A percentile compares a stretch with the other conserved stretches of the same genome.
phyloP scores from a whole-genome alignment of 2,888 invertebrate genomes.

The Yponomeuta sedellus region DNA sequence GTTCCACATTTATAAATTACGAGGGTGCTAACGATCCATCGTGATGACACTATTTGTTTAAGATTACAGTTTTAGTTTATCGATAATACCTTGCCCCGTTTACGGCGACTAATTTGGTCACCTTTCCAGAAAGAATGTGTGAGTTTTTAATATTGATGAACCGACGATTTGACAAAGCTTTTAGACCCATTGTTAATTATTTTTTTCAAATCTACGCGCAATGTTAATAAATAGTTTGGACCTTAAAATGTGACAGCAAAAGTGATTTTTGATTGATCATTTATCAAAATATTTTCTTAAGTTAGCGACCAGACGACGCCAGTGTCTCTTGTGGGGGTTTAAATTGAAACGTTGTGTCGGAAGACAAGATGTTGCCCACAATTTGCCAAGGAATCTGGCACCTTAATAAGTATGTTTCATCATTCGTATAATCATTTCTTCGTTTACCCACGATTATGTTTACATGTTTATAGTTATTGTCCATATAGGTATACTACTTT shows the following conservation, averaged over 20 bases:
- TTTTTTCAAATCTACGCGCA: conserved; percentile 9
- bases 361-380: background rate
- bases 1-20: background rate
- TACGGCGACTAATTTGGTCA: too few species aligned
- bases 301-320: conserved; percentile 26
- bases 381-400: background rate
- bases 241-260: conserved; percentile 21
- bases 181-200: background rate
- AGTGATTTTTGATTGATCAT: conserved; percentile 50
- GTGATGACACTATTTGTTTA: background rate
- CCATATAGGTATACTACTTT: too few species aligned
- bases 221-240: conserved; percentile 8
- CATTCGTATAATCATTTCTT: too few species aligned
- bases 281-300: conserved; percentile 47
- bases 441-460: too few species aligned
- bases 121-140: too few species aligned
- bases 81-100: too few species aligned
- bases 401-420: too few species aligned
- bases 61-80: background rate
- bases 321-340: background rate
- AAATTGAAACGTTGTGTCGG: background rate
- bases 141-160: too few species aligned
- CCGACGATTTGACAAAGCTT: too few species aligned
- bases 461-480: too few species aligned
- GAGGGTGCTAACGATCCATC: background rate